Evolutionary conservation across 2,113 vertebrate species (phyloP), one percentile per base, ranked within the genome.

Genomic region (Tachycineta bicolor): DNA sequence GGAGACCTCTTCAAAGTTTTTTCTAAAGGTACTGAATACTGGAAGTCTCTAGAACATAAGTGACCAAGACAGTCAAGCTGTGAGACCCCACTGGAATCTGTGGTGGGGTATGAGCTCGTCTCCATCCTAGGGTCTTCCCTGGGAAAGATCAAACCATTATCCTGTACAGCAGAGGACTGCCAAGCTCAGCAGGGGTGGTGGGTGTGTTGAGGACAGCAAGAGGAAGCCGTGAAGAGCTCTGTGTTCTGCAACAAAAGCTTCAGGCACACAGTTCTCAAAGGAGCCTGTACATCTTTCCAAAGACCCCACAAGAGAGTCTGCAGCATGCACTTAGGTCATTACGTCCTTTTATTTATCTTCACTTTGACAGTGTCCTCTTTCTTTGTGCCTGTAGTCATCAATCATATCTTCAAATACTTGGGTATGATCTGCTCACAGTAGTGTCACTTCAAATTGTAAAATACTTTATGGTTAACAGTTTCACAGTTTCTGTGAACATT

Each of bases 401-500:
- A 65, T 86, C 37, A 49, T 63, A 15, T 21, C 41, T 62, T 91
- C 64, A 83, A 81, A 90, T 87, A 93, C 73, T 75, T 58, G 74
- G 39, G 28, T 75, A 12, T 87, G 68, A 85, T 96, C 87, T 89
- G 24, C 33, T 95, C 89, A 85, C 62, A 39, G 53, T 63, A 46
- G 29, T 20, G 16, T 81, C 62, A 26, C 77, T 97, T 88, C 43
- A 94, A 39, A 81, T 58, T 88, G 53, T 94, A 77, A 93, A 94
- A 82, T 94, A 79, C n/a, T 94, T 95, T 69, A 50, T 12, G 22
- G n/a, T 39, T 87, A 43, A 11, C 26, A 79, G 43, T 90, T 81
- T 60, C 92, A 96, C 84, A 29, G 25, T 93, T 74, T 97, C 94
- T 87, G 25, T 94, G 41, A 95, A 76, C 58, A 16, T 68, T 53